These are phyloP conservation scores for Phymastichus coffea DNA, from an alignment of 1,140 invertebrate genomes.

Conservation along the genomic window DNA sequence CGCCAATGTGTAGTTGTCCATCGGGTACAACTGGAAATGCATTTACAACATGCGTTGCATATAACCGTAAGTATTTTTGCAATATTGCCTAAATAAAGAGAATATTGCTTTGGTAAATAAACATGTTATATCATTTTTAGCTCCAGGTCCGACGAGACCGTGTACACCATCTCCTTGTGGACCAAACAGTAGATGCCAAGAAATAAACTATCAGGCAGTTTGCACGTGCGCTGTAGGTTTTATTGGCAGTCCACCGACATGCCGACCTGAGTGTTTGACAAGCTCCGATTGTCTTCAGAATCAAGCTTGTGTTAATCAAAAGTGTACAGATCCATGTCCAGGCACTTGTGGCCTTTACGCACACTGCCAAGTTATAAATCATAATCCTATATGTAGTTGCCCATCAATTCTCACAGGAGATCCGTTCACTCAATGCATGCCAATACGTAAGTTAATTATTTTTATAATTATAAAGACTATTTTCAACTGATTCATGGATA, in stretches of 20 bases:
- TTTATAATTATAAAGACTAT: neutral
- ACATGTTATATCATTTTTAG: slow-evolving; percentile 3
- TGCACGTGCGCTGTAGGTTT: slow-evolving; percentile 66
- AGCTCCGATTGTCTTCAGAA: slow-evolving; percentile 65
- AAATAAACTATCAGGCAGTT: slow-evolving; percentile 56
- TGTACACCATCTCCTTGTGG: slow-evolving; percentile 65
- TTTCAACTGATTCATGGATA: slow-evolving; percentile 58
- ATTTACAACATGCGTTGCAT: slow-evolving; percentile 41
- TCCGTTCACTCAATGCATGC: slow-evolving; percentile 57
- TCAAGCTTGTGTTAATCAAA: slow-evolving; percentile 65
- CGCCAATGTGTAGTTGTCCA: slow-evolving; percentile 56
- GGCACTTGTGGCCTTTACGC: slow-evolving; percentile 63
- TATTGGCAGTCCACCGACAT: slow-evolving; percentile 64
- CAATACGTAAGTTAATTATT: slow-evolving; percentile 52
- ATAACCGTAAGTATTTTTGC: slow-evolving; percentile 39
- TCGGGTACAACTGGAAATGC: slow-evolving; percentile 56
- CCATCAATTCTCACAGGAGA: slow-evolving; percentile 50
- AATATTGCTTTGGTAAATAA: slow-evolving; percentile 45
- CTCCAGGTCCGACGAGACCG: slow-evolving; percentile 53
- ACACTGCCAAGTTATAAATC: slow-evolving; percentile 59
- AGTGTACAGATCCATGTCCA: slow-evolving; percentile 68
- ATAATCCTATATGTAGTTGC: slow-evolving; percentile 56
- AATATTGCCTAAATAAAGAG: neutral
- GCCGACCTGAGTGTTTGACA: slow-evolving; percentile 67
- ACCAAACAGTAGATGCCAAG: slow-evolving; percentile 65